Base-by-base conservation (phyloP, 2,113 vertebrate species). In the Myrmecobius fasciatus region DNA sequence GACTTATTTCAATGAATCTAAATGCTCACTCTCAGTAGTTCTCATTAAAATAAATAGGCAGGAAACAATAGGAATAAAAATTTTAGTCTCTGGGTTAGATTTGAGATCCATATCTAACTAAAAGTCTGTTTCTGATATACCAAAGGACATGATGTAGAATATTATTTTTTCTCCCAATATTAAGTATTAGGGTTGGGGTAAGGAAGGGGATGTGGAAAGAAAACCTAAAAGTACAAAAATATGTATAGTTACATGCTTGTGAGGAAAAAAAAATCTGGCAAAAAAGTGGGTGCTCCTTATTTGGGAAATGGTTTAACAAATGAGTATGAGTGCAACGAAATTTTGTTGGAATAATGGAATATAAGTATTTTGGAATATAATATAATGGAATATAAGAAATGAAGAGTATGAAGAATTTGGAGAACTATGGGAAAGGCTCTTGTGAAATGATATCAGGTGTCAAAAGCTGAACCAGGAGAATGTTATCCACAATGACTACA, bases 1-100 rank as follows among this genome's bases (percentile, higher is more conserved):
- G 25, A 92, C 20, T 92, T 94, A 52, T 90, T 94, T 95, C 91
- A 54, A 0, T 60, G 56, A 95, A 94, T 22, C 83, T 3, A 96
- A 94, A 95, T 46, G 53, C n/a, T 46, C 88, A 11, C 36, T 60
- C 9, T 90, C 26, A 92, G 93, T 53, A 89, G 3, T 43, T 53
- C 11, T 24, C 67, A 83, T 93, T 91, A 53, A 43, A 92, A 93
- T 53, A 90, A 92, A 96, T 91, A 91, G 43, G 24, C 36, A 95
- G 22, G 11, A 46, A 46, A 67, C 46, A 22, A 47, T 89, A 92
- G 24, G n/a, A 52, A 47, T 91, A 83, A 43, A n/a, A 43, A 83
- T 83, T 24, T 3, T 24, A 83, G 67, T 83, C 7, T 83, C 20
- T 8, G 1, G 67, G n/a, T 43, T 7, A 83, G 20, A 43, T 83